phyloP scores from a whole-genome alignment of 2,113 vertebrate genomes.

The Mionectes macconnelli region DNA sequence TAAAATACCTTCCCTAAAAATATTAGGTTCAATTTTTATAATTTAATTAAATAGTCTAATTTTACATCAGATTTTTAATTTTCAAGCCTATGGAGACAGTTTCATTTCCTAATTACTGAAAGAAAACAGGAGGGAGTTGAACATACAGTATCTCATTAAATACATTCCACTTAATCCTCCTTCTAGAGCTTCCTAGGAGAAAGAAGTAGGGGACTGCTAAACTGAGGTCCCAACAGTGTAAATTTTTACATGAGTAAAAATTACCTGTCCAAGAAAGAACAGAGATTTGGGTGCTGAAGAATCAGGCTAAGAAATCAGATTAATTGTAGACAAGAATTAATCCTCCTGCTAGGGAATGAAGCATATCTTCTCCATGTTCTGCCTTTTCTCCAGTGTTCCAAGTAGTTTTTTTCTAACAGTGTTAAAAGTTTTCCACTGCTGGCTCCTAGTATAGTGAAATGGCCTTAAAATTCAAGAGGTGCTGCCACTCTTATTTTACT shows the following conservation, averaged over 20 bases:
- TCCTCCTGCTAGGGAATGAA: neutral
- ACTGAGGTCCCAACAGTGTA: neutral
- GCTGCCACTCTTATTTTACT: neutral
- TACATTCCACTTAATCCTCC: neutral
- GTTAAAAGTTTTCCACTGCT: neutral
- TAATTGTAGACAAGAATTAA: slow-evolving; percentile 1
- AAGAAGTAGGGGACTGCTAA: neutral
- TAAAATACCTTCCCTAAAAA: neutral
- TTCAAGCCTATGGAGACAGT: neutral
- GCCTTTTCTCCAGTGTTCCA: neutral
- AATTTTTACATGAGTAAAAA: neutral
- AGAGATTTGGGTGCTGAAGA: neutral
- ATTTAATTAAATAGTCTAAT: neutral
- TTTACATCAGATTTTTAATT: neutral
- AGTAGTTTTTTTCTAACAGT: neutral
- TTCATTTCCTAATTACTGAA: neutral
- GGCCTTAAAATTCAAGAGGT: neutral
- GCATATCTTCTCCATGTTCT: neutral
- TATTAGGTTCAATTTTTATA: neutral
- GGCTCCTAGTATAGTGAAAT: neutral
- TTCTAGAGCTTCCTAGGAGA: neutral
- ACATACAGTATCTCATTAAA: neutral
- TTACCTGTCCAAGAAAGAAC: neutral
- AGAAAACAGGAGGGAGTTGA: neutral
- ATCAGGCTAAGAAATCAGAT: neutral